Conservation (phyloP, 2,113 vertebrate genomes). For the Corythornis madagascariensis region DNA sequence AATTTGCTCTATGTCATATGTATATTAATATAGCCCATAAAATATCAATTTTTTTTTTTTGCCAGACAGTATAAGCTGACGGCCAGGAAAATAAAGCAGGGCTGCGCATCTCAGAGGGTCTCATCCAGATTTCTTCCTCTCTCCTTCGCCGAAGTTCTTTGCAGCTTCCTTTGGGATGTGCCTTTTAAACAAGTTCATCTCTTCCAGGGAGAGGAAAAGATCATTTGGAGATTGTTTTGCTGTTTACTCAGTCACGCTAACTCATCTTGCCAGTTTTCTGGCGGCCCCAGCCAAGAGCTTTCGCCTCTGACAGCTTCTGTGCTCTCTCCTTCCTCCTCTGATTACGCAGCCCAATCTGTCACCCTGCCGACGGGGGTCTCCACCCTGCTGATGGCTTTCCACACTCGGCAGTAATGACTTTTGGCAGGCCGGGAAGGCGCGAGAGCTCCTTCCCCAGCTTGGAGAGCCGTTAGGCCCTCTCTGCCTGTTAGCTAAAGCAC, state of each 20-base stretch:
- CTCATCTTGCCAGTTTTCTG: slow-evolving; percentile 92
- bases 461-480: slow-evolving; percentile 77
- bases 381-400: slow-evolving; percentile 96
- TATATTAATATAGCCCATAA: slow-evolving; percentile 66
- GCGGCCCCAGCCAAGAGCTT: slow-evolving; percentile 88
- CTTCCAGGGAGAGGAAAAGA: slow-evolving; percentile 69
- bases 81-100: slow-evolving; percentile 43
- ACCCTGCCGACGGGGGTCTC: slow-evolving; percentile 90
- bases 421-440: slow-evolving; percentile 89
- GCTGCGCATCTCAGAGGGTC: slow-evolving; percentile 37
- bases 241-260: slow-evolving; percentile 82
- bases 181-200: slow-evolving; percentile 69
- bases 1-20: slow-evolving; percentile 69
- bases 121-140: slow-evolving; percentile 49
- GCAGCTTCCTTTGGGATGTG: slow-evolving; percentile 35
- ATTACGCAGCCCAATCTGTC: slow-evolving; percentile 98
- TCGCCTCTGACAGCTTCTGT: slow-evolving; percentile 87
- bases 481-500: slow-evolving; percentile 91
- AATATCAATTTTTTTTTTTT: slow-evolving; percentile 35
- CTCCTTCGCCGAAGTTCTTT: slow-evolving; percentile 54
- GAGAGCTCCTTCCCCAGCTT: slow-evolving; percentile 76
- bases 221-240: slow-evolving; percentile 80
- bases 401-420: slow-evolving; percentile 96
- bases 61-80: slow-evolving; percentile 57
- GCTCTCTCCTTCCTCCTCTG: slow-evolving; percentile 88